These are phyloP conservation scores for Agelastica alni DNA, from an alignment of 2,888 invertebrate species.

Conservation along the genomic window DNA sequence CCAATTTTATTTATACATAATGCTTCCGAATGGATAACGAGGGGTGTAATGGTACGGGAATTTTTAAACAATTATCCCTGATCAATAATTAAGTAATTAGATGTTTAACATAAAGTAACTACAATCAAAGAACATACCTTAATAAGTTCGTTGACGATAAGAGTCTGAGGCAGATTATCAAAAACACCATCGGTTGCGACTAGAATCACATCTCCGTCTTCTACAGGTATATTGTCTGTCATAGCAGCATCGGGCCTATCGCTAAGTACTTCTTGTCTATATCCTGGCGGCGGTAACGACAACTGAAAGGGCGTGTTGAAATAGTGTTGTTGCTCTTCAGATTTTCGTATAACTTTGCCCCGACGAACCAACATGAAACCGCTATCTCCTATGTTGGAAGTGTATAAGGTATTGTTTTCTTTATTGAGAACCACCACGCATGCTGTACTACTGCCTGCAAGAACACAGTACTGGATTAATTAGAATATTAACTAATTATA, in stretches of 20 bases:
- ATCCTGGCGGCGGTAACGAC: slow-evolving; percentile 89
- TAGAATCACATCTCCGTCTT: slow-evolving; percentile 92
- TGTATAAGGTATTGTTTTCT: slow-evolving; percentile 86
- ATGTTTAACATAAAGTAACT: no score
- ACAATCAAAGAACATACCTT: no score
- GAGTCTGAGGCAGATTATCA: slow-evolving; percentile 93
- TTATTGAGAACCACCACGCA: slow-evolving; percentile 94
- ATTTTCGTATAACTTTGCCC: slow-evolving; percentile 87
- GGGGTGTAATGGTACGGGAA: no score
- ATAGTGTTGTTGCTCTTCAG: slow-evolving; percentile 97
- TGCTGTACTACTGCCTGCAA: slow-evolving; percentile 93
- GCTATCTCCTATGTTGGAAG: slow-evolving; percentile 98
- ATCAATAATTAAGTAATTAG: no score
- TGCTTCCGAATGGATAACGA: no score
- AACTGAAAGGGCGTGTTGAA: slow-evolving; percentile 99
- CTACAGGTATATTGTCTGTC: slow-evolving; percentile 83
- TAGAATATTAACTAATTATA: no score
- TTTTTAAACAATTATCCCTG: no score
- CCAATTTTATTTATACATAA: no score
- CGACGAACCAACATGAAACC: slow-evolving; percentile 92
- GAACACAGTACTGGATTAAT: no score
- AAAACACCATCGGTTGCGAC: slow-evolving; percentile 98
- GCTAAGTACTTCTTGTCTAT: slow-evolving; percentile 83
- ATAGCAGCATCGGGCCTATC: slow-evolving; percentile 94
- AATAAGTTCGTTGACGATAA: slow-evolving; percentile 84